Conservation (phyloP, 2,797 vertebrate genomes). For the Melanotaenia boesemani region DNA sequence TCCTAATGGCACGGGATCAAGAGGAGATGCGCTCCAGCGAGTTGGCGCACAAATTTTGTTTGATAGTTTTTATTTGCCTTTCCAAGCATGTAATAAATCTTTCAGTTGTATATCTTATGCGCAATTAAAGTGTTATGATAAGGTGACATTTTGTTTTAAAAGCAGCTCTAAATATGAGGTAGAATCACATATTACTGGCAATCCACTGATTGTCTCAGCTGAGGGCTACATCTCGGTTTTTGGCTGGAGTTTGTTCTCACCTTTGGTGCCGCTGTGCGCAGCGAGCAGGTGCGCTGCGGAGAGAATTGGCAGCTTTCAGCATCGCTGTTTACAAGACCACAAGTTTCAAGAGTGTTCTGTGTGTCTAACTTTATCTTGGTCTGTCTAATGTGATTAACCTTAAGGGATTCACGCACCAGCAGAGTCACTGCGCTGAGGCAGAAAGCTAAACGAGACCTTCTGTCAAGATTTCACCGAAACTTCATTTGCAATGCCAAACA, state of each 20-base stretch:
- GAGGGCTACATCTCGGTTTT: background rate
- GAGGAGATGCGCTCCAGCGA: constrained; percentile 14
- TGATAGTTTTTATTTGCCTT: constrained; percentile 4
- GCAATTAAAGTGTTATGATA: background rate
- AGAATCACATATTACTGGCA: background rate
- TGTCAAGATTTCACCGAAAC: constrained; percentile 17
- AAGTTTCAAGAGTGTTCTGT: constrained; percentile 40
- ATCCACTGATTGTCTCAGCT: background rate
- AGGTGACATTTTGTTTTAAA: background rate
- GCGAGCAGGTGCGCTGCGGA: constrained; percentile 57
- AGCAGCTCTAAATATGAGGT: background rate
- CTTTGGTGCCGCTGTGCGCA: constrained; percentile 37
- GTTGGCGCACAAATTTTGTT: constrained; percentile 23
- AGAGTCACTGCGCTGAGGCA: constrained; percentile 13
- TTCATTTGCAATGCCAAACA: background rate
- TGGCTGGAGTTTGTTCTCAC: constrained; percentile 32
- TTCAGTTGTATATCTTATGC: background rate
- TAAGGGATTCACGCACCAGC: constrained; percentile 32
- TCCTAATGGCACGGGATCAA: constrained; percentile 2
- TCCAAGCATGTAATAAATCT: background rate
- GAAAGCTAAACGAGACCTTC: constrained; percentile 31
- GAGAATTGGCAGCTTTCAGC: background rate
- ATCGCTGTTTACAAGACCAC: constrained; percentile 3
- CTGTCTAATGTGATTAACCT: constrained; percentile 74
- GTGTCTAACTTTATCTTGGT: constrained; percentile 63